A percentile compares a stretch with the other conserved stretches of the same genome.
Conservation (phyloP, 2,888 invertebrate species). For the Drosophila melanosoma region DNA sequence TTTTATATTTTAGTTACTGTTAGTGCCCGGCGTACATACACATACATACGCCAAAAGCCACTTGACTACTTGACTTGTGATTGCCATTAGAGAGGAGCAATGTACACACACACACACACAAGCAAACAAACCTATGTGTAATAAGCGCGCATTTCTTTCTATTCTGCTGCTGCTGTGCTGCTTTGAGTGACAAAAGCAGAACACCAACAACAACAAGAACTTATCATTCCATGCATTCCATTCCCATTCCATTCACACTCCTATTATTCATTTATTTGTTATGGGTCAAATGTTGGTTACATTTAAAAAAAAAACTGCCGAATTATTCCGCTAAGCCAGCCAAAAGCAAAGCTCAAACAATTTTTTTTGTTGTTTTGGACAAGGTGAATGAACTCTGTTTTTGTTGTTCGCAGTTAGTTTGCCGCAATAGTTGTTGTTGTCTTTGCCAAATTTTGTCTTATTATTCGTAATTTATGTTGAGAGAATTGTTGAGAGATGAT, state of each 20-base stretch:
- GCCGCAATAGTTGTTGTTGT: constrained; percentile 30
- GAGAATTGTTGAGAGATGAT: not conserved
- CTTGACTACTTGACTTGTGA: constrained; percentile 79
- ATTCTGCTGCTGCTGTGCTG: constrained; percentile 30
- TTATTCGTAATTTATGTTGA: constrained; percentile 31
- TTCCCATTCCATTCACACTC: constrained; percentile 35
- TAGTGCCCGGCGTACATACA: constrained; percentile 55
- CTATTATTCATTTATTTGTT: constrained; percentile 53
- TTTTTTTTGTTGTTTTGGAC: constrained; percentile 18
- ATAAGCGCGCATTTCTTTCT: constrained; percentile 52
- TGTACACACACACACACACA: constrained; percentile 29
- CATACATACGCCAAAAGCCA: constrained; percentile 59
- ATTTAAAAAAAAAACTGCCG: constrained; percentile 47
- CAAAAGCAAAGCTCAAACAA: constrained; percentile 43
- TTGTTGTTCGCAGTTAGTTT: constrained; percentile 35
- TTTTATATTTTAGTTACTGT: constrained; percentile 78
- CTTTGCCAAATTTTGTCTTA: constrained; percentile 46
- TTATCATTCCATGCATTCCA: constrained; percentile 27
- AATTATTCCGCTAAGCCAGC: constrained; percentile 36
- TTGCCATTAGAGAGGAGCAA: constrained; percentile 75
- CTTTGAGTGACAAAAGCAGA: constrained; percentile 46
- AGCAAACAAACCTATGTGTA: constrained; percentile 6
- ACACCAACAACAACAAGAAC: not conserved
- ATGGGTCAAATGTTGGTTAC: constrained; percentile 74
- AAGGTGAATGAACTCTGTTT: constrained; percentile 79